Base-by-base conservation (phyloP, 2,113 vertebrate species). In the Diglossa brunneiventris region DNA sequence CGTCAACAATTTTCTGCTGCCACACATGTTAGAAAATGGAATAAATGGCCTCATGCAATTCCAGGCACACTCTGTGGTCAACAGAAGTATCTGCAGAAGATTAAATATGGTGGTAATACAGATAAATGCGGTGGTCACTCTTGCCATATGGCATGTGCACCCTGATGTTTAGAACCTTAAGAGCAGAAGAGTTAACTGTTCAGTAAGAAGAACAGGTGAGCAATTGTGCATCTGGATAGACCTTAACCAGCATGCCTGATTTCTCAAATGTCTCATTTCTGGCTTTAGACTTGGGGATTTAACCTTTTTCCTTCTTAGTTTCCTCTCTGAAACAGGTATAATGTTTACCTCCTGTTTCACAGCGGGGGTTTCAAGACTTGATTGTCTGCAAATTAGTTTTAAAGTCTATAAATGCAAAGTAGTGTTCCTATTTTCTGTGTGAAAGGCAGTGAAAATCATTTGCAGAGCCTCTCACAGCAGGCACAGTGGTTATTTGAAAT, bases 1-100 rank as follows among this genome's bases (percentile, higher is more conserved):
- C 39, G 91, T 98, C 97, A 97, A 97, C 97, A 97, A 89, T 95
- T 95, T 81, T 76, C 92, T 93, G 30, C 72, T 91, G 91, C 94
- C 90, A 68, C 94, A 90, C 91, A 79, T 61, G 61, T 83, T 88
- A 84, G 83, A 94, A 92, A 94, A 93, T 64, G 90, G 86, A 96
- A 63, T 82, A 92, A 96, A 90, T 55, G 61, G 53, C 73, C 81
- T 94, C 87, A 63, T 79, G 35, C 24, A 69, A 58, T 86, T 90
- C 74, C 75, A 73, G 72, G 17, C 85, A 55, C 28, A 31, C 83
- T 53, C 55, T 80, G 53, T 92, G 46, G 35, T 74, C 58, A 44
- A 18, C 44, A 46, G 33, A 88, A 91, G 30, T 77, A 46, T 50
- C 69, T 95, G 33, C 14, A 61, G 58, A 56, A 87, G 55, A 78